Evolutionary conservation across 2,113 vertebrate genomes (phyloP), one percentile per base, ranked within the genome.

Genomic region (Machaerirhynchus nigripectus): DNA sequence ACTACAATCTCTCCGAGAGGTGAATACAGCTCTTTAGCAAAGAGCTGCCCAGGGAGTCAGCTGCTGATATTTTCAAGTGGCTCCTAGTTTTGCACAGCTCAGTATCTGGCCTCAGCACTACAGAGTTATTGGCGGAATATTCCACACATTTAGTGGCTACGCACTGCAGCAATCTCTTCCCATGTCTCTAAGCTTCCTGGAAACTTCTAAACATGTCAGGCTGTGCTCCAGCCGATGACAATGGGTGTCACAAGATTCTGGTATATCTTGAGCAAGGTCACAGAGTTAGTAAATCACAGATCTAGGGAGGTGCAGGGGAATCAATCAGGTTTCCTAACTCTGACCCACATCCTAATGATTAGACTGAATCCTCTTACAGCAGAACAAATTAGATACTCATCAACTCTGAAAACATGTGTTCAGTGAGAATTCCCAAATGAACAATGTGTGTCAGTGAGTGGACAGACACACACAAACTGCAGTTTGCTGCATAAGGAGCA

Each of bases 361-460:
- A 87, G 52, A 77, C 13, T 74, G 68, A 81, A 91, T 70, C 46
- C 73, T 87, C 89, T 89, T 67, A 81, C 8, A 59, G 47, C 27
- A 87, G 64, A 69, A 83, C 68, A 84, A 65, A 77, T 67, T 11
- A 86, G 84, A 65, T 23, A 26, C 40, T 80, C 46, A 35, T 50
- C 57, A 83, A 49, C 46, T 76, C 79, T 53, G 64, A 74, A 70
- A 76, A 69, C 31, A 40, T 0, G 8, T 27, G n/a, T 46, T 44
- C 68, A 56, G 2, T 22, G 59, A 68, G 57, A 60, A 37, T 42
- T 70, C 37, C 46, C 50, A 15, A 27, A 53, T 0, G 6, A 88
- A 21, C 1, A 1, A 11, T 2, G 20, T 9, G 57, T 30, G 46
- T 18, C 77, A n/a, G 3, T 0, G 6, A n/a, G 7, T 3, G 2